Evolutionary conservation across 2,888 invertebrate species (phyloP).

Genomic region (Cinara cedri): DNA sequence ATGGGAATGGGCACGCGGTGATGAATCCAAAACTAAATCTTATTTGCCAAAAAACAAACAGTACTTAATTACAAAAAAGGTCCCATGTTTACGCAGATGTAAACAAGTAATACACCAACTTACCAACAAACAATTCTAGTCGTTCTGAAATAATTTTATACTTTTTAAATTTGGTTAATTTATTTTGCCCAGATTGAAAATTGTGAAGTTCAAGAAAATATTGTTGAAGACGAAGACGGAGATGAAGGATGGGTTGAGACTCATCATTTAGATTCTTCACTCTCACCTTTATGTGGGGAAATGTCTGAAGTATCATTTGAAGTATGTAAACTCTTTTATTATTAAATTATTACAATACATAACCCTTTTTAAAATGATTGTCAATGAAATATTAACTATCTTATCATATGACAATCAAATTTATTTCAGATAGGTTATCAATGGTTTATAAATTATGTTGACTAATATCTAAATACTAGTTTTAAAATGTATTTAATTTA

Average conservation of each 20-base stretch:
- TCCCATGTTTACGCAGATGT: constrained; percentile 94
- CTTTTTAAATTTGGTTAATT: constrained; percentile 62
- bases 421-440: no score
- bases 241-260: constrained; percentile 99
- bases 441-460: no score
- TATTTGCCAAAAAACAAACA: constrained; percentile 96
- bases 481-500: no score
- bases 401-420: no score
- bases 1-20: constrained; percentile 97
- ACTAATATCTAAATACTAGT: no score
- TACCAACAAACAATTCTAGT: not conserved
- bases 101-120: constrained; percentile 71
- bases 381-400: no score
- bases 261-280: constrained; percentile 78
- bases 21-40: constrained; percentile 83
- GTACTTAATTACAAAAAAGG: constrained; percentile 94
- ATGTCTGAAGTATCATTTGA: constrained; percentile 86
- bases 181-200: constrained; percentile 78
- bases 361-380: no score
- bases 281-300: constrained; percentile 75
- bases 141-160: not conserved
- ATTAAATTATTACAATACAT: not conserved
- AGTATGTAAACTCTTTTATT: constrained; percentile 62
- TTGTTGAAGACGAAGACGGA: constrained; percentile 84
- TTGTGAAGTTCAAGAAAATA: constrained; percentile 86